Evolutionary conservation across 1,140 invertebrate genomes (phyloP), one percentile per base, ranked within the genome.

Genomic region (Sycophaga agraensis): DNA sequence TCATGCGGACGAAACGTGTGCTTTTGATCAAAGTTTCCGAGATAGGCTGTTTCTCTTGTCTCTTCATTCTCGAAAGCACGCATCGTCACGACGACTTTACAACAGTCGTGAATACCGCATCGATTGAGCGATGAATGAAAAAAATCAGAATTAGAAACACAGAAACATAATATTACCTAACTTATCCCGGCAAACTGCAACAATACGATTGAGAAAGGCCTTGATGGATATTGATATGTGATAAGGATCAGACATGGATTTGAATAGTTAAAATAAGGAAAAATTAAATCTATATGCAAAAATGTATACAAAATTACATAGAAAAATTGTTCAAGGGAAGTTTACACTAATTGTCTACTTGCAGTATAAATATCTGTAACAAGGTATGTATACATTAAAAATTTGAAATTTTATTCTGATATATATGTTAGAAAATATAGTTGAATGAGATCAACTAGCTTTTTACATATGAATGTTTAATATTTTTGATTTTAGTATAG

Each of bases 1-100:
- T 69, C 63, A 68, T 68, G 65, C 59, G 50, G 66, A 65, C 71
- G 73, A 69, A 51, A 63, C 39, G 22, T 37, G 39, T 51, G 21
- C 46, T 50, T 60, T 57, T 67, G 69, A 69, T 71, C 69, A 70
- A 69, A 66, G 70, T 68, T 69, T 68, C 70, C 68, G 72, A 49
- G 56, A 68, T 63, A 59, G 49, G 43, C 53, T 12, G 62, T 53
- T 42, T 63, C 58, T 63, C 46, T 57, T 67, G 63, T 59, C 68
- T 62, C 55, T 66, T 65, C 11, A 31, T 51, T 51, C 46, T 40
- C 12, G 37, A 49, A 56, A 42, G 24, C 43, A 49, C 28, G 46
- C 49, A 34, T 56, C 35, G 26, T 21, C 45, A 48, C 42, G 42
- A 50, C 37, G 59, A 54, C 21, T 51, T 40, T 50, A 61, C 59